Evolutionary conservation across 2,113 vertebrate genomes (phyloP), one percentile per base, ranked within the genome.

Genomic region (Leuciscus idus): DNA sequence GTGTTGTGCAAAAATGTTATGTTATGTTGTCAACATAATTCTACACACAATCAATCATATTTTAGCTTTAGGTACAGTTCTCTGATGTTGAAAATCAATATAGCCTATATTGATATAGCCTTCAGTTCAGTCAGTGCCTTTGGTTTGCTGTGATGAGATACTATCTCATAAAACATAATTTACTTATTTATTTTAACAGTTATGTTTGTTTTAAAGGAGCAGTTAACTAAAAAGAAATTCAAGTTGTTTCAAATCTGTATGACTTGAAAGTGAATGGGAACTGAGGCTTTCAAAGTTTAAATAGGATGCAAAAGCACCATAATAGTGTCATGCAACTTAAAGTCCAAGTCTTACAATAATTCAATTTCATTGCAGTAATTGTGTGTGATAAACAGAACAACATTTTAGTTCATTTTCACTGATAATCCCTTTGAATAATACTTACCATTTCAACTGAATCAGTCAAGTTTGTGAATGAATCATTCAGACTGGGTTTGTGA

Each of bases 51-150:
- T 48, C 72, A 48, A 48, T 74, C n/a, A 43, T 33, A 57, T 30
- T 78, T 78, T 78, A 55, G n/a, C 15, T 77, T 50, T 19, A 55
- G 74, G 26, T 15, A 57, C 46, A 15, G 43, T 76, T 78, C 17
- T 57, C 26, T 78, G 75, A 33, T 55, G 50, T 12, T 57, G 50
- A 55, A 77, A 55, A 33, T 78, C 26, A 43, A 55, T 74, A 26
- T 28, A 43, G 39, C 7, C 39, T 43, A 8, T 74, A 74, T 48
- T 74, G 43, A 73, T 7, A 26, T 48, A 26, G 72, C 43, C 72
- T 26, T 73, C 19, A 5, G 39, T n/a, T n/a, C 39, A 73, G 39
- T 48, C 11, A 7, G 70, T 73, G 23, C 46, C 68, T 72, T 72
- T 39, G 19, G 17, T 39, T 39, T 23, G 6, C 43, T 74, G 6